A percentile compares a stretch with the other conserved stretches of the same genome.
These are phyloP conservation scores for Xyliphius kryptos DNA, from an alignment of 2,113 vertebrate genomes.

Conservation along the genomic window DNA sequence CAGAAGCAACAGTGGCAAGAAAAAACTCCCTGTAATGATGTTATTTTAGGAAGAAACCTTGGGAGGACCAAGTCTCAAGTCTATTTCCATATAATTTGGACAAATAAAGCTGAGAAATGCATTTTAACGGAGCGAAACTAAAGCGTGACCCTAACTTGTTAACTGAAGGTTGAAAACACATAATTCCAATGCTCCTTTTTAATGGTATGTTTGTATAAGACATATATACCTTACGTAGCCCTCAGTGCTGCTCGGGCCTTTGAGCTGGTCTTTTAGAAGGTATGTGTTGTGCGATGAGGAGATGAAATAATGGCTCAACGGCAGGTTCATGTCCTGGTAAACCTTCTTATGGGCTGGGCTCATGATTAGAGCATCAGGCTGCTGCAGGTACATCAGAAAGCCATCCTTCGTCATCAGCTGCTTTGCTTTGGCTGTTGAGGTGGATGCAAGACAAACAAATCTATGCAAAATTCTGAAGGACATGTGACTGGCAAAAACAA, in stretches of 20 bases:
- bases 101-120: too few species aligned
- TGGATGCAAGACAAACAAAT: conserved; percentile 19
- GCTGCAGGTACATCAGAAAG: conserved; percentile 85
- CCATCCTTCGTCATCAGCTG: conserved; percentile 86
- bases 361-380: conserved; percentile 71
- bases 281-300: conserved; percentile 98
- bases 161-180: not conserved
- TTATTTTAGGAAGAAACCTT: too few species aligned
- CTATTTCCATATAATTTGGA: too few species aligned
- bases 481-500: conserved; percentile 3
- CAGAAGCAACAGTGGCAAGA: too few species aligned
- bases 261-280: conserved; percentile 88
- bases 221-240: conserved; percentile 89
- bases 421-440: conserved; percentile 71
- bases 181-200: too few species aligned
- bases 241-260: conserved; percentile 88
- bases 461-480: not conserved
- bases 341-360: conserved; percentile 66
- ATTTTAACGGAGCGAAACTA: too few species aligned
- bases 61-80: too few species aligned
- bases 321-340: conserved; percentile 92
- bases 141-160: too few species aligned
- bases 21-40: too few species aligned
- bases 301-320: conserved; percentile 89
- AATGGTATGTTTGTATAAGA: not conserved